phyloP scores from a whole-genome alignment of 1,140 invertebrate genomes.

The Drosophila baimaii region DNA sequence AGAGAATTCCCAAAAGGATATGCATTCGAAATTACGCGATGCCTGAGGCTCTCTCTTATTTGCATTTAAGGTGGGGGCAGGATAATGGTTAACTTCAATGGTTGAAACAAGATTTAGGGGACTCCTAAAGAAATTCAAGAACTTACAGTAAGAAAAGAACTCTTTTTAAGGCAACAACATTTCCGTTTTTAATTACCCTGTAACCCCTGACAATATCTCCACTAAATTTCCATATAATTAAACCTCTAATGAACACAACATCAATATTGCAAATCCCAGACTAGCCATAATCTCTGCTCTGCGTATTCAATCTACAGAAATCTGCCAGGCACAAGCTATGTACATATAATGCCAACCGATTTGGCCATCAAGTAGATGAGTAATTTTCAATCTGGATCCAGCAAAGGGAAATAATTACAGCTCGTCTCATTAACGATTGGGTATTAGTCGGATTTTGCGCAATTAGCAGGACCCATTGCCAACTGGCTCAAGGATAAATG shows the following conservation, averaged over 20 bases:
- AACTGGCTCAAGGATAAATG: slow-evolving; percentile 48
- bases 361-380: slow-evolving; percentile 4
- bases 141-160: too few relatives aligned
- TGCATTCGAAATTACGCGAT: slow-evolving; percentile 16
- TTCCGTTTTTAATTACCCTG: not conserved
- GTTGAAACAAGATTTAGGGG: not conserved
- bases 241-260: not conserved
- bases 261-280: not conserved
- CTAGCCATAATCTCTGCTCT: not conserved
- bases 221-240: not conserved
- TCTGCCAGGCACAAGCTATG: not conserved
- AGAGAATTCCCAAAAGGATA: slow-evolving; percentile 19
- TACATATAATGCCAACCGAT: slow-evolving; percentile 12
- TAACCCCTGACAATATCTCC: too few relatives aligned
- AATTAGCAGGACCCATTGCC: slow-evolving; percentile 52
- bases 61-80: slow-evolving; percentile 19
- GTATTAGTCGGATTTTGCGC: slow-evolving; percentile 53
- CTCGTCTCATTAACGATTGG: slow-evolving; percentile 55
- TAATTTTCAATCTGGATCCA: slow-evolving; percentile 26
- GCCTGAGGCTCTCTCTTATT: slow-evolving; percentile 19
- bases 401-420: slow-evolving; percentile 51
- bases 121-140: not conserved
- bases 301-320: slow-evolving; percentile 15
- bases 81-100: slow-evolving; percentile 16
- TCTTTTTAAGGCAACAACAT: not conserved